Percentiles rank a stretch among this genome's conserved stretches.
Conservation (phyloP, 2,888 invertebrate species). For the Drosophila subquinaria region DNA sequence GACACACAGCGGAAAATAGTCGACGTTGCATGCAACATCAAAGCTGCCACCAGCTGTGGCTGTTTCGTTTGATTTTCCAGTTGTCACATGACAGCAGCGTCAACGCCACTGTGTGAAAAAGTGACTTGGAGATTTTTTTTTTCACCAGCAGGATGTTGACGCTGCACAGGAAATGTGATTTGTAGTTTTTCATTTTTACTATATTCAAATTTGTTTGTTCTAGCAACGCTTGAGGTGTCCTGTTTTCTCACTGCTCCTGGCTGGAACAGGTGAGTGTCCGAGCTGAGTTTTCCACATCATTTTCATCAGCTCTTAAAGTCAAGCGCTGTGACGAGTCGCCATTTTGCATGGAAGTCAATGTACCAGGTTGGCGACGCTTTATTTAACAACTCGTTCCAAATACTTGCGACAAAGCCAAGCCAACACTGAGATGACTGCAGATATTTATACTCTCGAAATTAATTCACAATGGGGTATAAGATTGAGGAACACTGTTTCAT, state of each 20-base stretch:
- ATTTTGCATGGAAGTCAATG: conserved; percentile 71
- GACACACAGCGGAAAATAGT: conserved; percentile 83
- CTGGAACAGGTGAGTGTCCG: conserved; percentile 20
- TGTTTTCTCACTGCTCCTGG: conserved; percentile 20
- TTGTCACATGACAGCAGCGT: conserved; percentile 58
- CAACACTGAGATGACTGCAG: conserved; percentile 42
- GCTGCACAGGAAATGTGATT: conserved; percentile 79
- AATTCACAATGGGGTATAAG: not conserved
- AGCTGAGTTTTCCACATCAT: conserved; percentile 42
- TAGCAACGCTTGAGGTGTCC: conserved; percentile 45
- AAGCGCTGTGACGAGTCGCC: conserved; percentile 56
- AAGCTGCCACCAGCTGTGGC: conserved; percentile 65
- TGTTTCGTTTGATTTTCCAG: conserved; percentile 66
- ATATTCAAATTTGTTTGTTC: conserved; percentile 64
- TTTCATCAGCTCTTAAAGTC: conserved; percentile 58
- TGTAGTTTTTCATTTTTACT: conserved; percentile 67
- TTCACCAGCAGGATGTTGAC: conserved; percentile 70
- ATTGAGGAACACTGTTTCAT: not conserved
- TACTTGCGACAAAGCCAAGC: conserved; percentile 34
- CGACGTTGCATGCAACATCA: conserved; percentile 80
- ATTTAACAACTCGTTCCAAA: conserved; percentile 62
- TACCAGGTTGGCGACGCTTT: conserved; percentile 53
- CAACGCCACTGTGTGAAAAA: conserved; percentile 76
- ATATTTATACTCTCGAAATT: conserved; percentile 1
- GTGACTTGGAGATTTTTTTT: conserved; percentile 81